Percentiles rank a stretch among this genome's conserved stretches.
phyloP scores from a whole-genome alignment of 2,113 vertebrate genomes.

The Petromus typicus region DNA sequence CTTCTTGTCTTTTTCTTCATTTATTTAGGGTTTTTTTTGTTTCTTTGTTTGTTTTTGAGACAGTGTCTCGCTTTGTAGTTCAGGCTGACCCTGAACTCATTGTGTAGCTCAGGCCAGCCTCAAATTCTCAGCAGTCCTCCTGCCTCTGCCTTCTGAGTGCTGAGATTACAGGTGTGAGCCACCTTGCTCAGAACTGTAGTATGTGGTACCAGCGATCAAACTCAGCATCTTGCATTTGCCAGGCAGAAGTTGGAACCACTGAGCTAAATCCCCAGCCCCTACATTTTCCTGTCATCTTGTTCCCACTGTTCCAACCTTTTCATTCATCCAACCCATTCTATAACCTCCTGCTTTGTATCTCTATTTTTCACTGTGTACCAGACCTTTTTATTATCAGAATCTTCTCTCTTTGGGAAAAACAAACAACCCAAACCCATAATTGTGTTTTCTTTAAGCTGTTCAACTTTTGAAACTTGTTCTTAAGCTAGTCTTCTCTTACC shows the following conservation, averaged over 20 bases:
- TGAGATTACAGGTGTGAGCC: too few species aligned
- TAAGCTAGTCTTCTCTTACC: background rate
- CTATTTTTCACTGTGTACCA: constrained; percentile 6
- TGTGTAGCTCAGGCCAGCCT: too few species aligned
- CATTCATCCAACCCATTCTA: background rate
- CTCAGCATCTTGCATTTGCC: too few species aligned
- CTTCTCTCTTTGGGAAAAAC: constrained; percentile 34
- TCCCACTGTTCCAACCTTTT: background rate
- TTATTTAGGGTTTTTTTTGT: too few species aligned
- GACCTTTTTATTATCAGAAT: background rate
- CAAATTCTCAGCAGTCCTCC: too few species aligned
- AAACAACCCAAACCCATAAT: background rate
- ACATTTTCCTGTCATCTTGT: background rate
- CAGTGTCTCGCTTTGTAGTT: too few species aligned
- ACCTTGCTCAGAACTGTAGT: too few species aligned
- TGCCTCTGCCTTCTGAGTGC: too few species aligned
- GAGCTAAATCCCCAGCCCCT: background rate
- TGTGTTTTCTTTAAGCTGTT: constrained; percentile 23
- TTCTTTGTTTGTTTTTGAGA: too few species aligned
- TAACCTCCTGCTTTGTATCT: background rate
- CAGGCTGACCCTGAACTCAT: too few species aligned
- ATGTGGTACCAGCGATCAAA: too few species aligned
- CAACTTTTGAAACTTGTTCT: constrained; percentile 13
- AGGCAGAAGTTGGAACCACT: too few species aligned
- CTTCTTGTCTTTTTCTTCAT: background rate